Base-by-base conservation (phyloP, 1,140 invertebrate genomes). In the Scaptomyza pallida region DNA sequence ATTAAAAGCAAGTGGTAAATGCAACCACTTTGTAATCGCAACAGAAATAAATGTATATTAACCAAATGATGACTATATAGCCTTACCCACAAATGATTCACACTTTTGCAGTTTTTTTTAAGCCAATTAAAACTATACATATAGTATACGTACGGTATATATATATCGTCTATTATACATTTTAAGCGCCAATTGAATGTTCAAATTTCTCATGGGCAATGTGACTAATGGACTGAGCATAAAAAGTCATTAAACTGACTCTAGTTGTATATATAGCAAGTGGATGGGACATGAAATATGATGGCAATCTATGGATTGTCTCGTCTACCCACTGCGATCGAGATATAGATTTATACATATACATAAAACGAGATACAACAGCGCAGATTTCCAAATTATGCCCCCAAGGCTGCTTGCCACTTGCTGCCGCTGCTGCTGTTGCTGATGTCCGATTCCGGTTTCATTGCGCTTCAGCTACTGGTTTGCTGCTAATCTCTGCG, bases 211-310 rank as follows among this genome's bases (percentile, higher is more conserved):
- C 68, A 71, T 71, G 68, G 68, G 35, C 68, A 71, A 51, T 71
- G 26, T 30, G 61, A 65, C 61, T 71, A 71, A 71, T 65, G 68
- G 68, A 71, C 37, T 57, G 56, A 30, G 48, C 45, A 71, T 60
- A 33, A 67, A 59, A 67, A 67, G 52, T 70, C 67, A 64, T 70
- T 64, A 70, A 70, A 64, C 67, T 63, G 67, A 50, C 67, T n/a
- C n/a, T 60, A 47, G 41, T 45, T 70, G 48, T 26, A 56, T 56
- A 41, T 33, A 30, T 52, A 35, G 33, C 33, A 8, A 33, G 30
- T 33, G 17, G 41, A 55, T 23, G 21, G 50, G 52, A 17, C 60
- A 45, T 68, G 40, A 68, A 61, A 68, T 68, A 68, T 68, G 26
- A 57, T 55, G 44, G 30, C 21, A 64, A 41, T 41, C 67, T 64